phyloP scores from a whole-genome alignment of 2,113 vertebrate species.

The Pseudopodoces humilis region DNA sequence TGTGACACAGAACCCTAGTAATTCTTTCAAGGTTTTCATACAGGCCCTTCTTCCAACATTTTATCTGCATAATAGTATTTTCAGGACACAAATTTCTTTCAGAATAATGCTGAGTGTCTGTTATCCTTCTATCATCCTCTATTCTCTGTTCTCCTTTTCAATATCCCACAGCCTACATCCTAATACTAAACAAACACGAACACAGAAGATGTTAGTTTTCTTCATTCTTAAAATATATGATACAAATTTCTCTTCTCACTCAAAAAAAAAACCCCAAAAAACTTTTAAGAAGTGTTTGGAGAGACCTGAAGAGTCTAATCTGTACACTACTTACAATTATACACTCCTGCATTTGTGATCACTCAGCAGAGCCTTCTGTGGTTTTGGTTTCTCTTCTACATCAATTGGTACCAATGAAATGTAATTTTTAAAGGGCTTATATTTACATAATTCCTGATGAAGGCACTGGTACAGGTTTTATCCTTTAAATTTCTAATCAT shows the following conservation, averaged over 20 bases:
- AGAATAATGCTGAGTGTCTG: not conserved
- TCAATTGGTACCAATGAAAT: not conserved
- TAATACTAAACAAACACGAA: not conserved
- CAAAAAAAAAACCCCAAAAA: not conserved
- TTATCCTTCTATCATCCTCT: not conserved
- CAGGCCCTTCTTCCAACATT: not conserved
- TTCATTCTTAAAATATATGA: not conserved
- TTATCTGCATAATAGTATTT: not conserved
- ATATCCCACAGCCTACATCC: not conserved
- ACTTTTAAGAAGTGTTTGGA: not conserved
- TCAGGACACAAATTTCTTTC: not conserved
- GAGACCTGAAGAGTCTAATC: not conserved
- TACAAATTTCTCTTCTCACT: not conserved
- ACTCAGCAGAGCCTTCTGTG: not conserved
- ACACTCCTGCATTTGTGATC: not conserved
- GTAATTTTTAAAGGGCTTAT: not conserved
- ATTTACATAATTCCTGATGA: not conserved
- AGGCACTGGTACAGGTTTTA: not conserved
- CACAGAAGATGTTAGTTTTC: not conserved
- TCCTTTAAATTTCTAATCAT: slow-evolving; percentile 13
- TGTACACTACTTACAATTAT: not conserved
- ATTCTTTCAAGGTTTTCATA: not conserved
- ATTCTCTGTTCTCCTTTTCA: not conserved
- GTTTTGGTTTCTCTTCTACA: not conserved
- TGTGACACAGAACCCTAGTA: not conserved